phyloP scores from a whole-genome alignment of 2,113 vertebrate species.

The Capreolus pygargus region DNA sequence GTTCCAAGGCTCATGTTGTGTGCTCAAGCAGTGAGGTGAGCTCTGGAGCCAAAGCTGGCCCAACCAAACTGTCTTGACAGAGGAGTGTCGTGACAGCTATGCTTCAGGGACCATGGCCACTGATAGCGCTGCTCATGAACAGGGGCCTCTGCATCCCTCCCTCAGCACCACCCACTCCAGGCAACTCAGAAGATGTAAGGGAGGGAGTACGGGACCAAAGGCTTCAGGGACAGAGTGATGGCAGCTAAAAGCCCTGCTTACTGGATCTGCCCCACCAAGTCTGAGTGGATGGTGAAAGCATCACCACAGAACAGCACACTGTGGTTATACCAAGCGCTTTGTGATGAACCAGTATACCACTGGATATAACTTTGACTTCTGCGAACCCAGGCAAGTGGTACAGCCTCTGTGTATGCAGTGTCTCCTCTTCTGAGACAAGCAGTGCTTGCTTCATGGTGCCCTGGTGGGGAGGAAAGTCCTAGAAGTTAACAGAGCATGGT shows the following conservation, averaged over 20 bases:
- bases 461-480: neutral
- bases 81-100: neutral
- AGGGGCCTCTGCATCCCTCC: too few species aligned
- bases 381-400: neutral
- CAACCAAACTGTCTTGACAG: neutral
- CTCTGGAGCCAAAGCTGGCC: neutral
- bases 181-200: neutral
- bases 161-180: neutral
- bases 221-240: neutral
- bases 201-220: neutral
- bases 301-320: neutral
- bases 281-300: neutral
- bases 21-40: too few species aligned
- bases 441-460: neutral
- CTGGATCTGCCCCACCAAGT: neutral
- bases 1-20: neutral
- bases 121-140: rapidly evolving
- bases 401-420: rapidly evolving
- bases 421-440: neutral
- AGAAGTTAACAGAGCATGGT: neutral
- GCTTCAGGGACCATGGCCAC: neutral
- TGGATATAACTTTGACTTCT: neutral
- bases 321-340: neutral
- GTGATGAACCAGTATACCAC: neutral
- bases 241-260: neutral